phyloP scores from a whole-genome alignment of 2,797 vertebrate species.

The Sitta carolinensis region DNA sequence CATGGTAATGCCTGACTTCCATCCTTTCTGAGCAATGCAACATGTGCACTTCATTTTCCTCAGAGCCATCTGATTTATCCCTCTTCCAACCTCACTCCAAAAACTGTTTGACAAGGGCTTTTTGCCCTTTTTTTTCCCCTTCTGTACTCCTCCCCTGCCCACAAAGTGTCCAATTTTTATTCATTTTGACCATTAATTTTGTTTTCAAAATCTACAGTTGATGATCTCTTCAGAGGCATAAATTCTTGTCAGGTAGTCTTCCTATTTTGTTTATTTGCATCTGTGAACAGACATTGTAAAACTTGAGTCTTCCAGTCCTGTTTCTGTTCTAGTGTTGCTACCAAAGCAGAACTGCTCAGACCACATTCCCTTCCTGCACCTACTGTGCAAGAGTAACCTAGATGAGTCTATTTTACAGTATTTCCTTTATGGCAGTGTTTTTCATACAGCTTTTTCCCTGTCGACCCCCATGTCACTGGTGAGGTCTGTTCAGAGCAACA shows the following conservation, averaged over 20 bases:
- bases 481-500: background rate
- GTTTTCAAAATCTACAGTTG: background rate
- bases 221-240: background rate
- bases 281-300: background rate
- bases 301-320: background rate
- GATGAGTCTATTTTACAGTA: background rate
- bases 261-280: background rate
- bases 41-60: background rate
- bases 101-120: background rate
- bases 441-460: background rate
- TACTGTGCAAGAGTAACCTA: background rate
- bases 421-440: background rate
- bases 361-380: background rate
- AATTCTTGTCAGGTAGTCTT: background rate
- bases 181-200: background rate
- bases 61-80: background rate
- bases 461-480: background rate
- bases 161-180: background rate
- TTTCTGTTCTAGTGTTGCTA: background rate
- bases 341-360: background rate
- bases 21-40: background rate
- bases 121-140: background rate
- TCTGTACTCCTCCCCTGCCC: fast-evolving
- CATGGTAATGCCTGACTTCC: background rate
- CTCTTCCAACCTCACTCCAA: background rate